Conservation (phyloP, 2,888 invertebrate species). For the Philhelius pedissequus region DNA sequence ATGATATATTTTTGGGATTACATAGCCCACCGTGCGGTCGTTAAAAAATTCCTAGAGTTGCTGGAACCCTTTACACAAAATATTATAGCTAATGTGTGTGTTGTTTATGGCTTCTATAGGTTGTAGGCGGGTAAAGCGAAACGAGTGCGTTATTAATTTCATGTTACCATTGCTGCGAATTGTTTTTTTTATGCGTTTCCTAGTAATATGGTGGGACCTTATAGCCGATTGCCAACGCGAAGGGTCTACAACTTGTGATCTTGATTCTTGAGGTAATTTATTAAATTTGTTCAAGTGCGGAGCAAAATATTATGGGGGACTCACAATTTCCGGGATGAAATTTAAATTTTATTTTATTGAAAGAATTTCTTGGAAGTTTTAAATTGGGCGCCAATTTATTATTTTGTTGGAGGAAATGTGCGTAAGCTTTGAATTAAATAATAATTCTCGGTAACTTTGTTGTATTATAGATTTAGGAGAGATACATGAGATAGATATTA, state of each 20-base stretch:
- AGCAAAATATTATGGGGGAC: neutral
- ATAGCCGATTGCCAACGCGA: neutral
- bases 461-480: neutral
- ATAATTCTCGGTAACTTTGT: neutral
- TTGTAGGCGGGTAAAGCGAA: neutral
- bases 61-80: neutral
- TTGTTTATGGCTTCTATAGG: neutral
- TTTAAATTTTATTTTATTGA: neutral
- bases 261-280: neutral
- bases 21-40: neutral
- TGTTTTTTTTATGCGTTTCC: conserved; percentile 40
- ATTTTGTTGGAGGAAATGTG: neutral
- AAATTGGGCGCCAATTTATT: neutral
- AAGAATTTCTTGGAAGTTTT: neutral
- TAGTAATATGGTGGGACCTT: conserved; percentile 5
- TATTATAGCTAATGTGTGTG: conserved; percentile 26
- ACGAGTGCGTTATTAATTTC: conserved; percentile 53
- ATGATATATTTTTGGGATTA: conserved; percentile 23
- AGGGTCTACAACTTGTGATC: neutral
- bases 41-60: neutral
- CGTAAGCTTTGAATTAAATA: neutral
- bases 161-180: conserved; percentile 34
- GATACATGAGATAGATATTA: neutral
- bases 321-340: neutral
- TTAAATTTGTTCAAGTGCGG: neutral